Evolutionary conservation across 2,797 vertebrate species (phyloP).

Genomic region (Channa striata): DNA sequence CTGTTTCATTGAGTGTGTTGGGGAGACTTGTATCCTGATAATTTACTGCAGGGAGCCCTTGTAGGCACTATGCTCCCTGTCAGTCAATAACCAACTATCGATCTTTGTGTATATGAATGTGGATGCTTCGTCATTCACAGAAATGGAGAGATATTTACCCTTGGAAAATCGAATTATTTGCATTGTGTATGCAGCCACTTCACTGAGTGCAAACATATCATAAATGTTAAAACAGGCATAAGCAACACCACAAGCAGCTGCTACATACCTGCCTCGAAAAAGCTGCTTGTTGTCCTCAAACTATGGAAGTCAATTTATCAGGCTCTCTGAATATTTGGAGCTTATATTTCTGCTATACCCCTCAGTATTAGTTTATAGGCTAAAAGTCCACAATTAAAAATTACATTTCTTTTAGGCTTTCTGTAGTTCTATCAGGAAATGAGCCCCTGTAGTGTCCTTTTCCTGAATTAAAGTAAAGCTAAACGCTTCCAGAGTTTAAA

Average conservation of each 20-base stretch:
- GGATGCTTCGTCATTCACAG: constrained; percentile 4
- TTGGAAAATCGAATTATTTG: constrained; percentile 29
- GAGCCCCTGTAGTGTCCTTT: constrained; percentile 30
- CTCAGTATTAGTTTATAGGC: constrained; percentile 25
- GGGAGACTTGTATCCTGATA: constrained; percentile 44
- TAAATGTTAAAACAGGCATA: not conserved
- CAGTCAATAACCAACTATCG: constrained; percentile 59
- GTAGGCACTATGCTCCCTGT: constrained; percentile 38
- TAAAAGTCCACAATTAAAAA: constrained; percentile 22
- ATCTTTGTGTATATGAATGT: constrained; percentile 19
- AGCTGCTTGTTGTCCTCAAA: not conserved
- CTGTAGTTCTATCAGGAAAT: constrained; percentile 26
- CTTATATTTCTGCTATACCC: constrained; percentile 1
- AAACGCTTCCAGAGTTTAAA: constrained; percentile 20
- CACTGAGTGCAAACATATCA: not conserved
- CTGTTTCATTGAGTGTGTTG: constrained; percentile 49
- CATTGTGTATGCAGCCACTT: not conserved
- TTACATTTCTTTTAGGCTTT: constrained; percentile 9
- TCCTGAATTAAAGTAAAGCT: constrained; percentile 20
- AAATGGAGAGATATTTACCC: constrained; percentile 26
- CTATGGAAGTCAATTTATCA: not conserved
- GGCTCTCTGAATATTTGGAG: not conserved
- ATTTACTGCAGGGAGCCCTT: constrained; percentile 56
- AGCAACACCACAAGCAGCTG: not conserved
- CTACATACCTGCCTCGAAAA: not conserved